phyloP scores from a whole-genome alignment of 64 coral and sea anemone genomes.

The Anthopleura sola region DNA sequence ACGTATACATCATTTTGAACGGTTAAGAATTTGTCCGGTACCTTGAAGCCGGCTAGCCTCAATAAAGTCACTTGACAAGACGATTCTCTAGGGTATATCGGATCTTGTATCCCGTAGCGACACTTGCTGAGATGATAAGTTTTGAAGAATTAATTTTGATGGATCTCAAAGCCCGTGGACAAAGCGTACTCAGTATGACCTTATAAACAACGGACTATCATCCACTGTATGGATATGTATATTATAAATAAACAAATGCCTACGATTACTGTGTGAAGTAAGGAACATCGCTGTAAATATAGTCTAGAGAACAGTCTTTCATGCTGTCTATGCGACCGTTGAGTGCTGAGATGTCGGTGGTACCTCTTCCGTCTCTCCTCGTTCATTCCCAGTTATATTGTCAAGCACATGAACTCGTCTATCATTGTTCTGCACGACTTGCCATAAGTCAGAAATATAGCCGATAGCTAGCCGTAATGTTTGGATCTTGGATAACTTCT shows the following conservation, averaged over 20 bases:
- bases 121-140: not conserved
- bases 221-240: not conserved
- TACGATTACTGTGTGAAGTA: not conserved
- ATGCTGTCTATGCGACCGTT: not conserved
- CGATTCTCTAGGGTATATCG: not conserved
- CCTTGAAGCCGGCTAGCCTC: too few relatives aligned
- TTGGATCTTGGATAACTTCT: conserved; percentile 98
- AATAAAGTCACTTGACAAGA: not conserved
- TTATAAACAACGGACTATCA: not conserved
- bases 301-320: not conserved
- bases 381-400: not conserved
- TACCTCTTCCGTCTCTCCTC: not conserved
- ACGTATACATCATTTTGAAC: too few relatives aligned
- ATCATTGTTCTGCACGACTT: conserved; percentile 36
- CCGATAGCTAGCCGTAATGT: conserved; percentile 86
- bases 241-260: not conserved
- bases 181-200: not conserved
- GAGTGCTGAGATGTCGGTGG: not conserved
- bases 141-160: not conserved
- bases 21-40: too few relatives aligned
- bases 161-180: not conserved
- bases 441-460: conserved; percentile 69
- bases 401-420: not conserved
- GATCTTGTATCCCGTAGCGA: too few relatives aligned
- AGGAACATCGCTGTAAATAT: not conserved